Base-by-base conservation (phyloP, 23 tunicate genomes). In the Ascidia mentula region DNA sequence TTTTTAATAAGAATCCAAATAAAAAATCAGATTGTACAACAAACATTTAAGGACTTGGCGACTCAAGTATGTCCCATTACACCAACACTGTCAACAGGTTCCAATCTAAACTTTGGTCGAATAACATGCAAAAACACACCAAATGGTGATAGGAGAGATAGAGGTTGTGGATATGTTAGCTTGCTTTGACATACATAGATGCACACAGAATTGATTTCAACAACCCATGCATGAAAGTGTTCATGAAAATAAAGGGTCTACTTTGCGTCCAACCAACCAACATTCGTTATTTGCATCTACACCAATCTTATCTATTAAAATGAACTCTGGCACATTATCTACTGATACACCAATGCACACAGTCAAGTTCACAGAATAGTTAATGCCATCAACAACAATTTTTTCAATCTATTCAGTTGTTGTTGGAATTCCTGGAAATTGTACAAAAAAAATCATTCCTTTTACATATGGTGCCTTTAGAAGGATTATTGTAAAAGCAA, bases 281-380 rank as follows among this genome's bases (percentile, higher is more conserved):
- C 69, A 45, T 9, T 77, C 81, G 28, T 72, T 72, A 20, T 9
- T 72, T 37, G 76, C 39, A 72, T 53, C 65, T 53, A 9, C 65
- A 53, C 65, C 7, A 53, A 53, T 53, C 65, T 53, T 53, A 9
- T 53, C 12, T 5, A 53, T 53, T 53, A 53, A 5, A 5, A 53
- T 53, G 13, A 53, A 53, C 13, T 53, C 12, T 53, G 65, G 65
- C 12, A 53, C 65, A 53, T 53, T 1, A 9, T 53, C 65, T 42
- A 15, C 15, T 42, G 53, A 42, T 9, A 42, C 53, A 42, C 53
- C 65, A 53, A 53, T 9, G 65, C 65, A 53, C 65, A 53, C 65
- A 53, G 65, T 53, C 65, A 6, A 53, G 24, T 53, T 53, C 24
- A 53, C 65, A 53, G 65, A 53, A 53, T 53, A 53, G 65, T 26